Base-by-base conservation (phyloP, 2,113 vertebrate species). In the Kryptolebias marmoratus region DNA sequence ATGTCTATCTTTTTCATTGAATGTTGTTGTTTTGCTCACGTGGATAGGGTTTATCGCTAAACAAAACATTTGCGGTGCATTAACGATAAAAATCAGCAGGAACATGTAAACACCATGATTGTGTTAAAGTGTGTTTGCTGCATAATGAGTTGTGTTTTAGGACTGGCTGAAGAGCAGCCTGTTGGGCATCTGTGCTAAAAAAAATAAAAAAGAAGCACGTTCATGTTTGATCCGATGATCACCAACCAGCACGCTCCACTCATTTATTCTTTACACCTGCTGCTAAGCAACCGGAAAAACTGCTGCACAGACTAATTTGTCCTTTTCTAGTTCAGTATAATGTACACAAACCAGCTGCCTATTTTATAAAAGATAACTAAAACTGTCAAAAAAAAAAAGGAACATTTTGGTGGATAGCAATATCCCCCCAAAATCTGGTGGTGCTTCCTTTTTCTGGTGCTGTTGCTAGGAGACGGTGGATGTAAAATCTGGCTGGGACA, bases 381-480 rank as follows among this genome's bases (percentile, higher is more conserved):
- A 86, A 80, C 77, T 88, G 59, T 81, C 82, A 90, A 89, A 83
- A 83, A 78, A 71, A 48, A 13, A 48, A 50, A 11, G 48, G 16
- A 67, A 81, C 59, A 1, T 81, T 83, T 85, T 79, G 81, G 84
- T 87, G 87, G 85, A 87, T 68, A 84, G 85, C 80, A 64, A 59
- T 59, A 65, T 66, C 83, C 77, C 73, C 68, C 22, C 30, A 84
- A 22, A 22, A 76, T 86, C 82, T 75, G 75, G 72, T 83, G 71
- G 60, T 36, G 71, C 75, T 80, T 72, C 68, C 54, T 72, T 83
- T 75, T 82, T 78, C 69, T 85, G 79, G 76, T 87, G 79, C 71
- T 89, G 90, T 94, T 93, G 93, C 91, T 93, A 92, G 91, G 92
- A 93, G 85, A 93, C 91, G n/a, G 76, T 49, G 64, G 73, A 69